Percentiles rank a stretch among this genome's conserved stretches.
phyloP scores from a whole-genome alignment of 2,113 vertebrate species.

The Hippocampus guttulatus region DNA sequence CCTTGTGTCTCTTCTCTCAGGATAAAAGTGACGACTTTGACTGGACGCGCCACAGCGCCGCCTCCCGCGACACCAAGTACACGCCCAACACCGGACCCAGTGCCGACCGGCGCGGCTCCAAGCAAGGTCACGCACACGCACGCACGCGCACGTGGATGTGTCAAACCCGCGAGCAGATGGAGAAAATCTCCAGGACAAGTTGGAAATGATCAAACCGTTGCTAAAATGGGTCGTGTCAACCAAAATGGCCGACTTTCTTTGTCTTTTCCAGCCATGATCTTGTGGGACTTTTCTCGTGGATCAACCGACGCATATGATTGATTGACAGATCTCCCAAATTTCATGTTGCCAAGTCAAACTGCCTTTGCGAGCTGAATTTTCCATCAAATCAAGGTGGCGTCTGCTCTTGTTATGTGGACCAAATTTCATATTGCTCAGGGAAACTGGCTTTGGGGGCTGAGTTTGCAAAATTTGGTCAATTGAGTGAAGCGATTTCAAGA shows the following conservation, averaged over 20 bases:
- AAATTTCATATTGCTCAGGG: too few species aligned
- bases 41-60: constrained; percentile 93
- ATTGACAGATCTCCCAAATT: neutral
- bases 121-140: constrained; percentile 76
- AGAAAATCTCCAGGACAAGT: neutral
- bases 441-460: too few species aligned
- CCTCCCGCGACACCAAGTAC: constrained; percentile 88
- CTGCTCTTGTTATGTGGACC: too few species aligned
- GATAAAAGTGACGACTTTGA: constrained; percentile 92
- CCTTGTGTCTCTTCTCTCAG: constrained; percentile 92
- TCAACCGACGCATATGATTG: too few species aligned
- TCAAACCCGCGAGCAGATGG: neutral
- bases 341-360: neutral
- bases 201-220: neutral
- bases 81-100: constrained; percentile 93
- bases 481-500: too few species aligned
- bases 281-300: too few species aligned
- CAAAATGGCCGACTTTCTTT: neutral
- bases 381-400: too few species aligned
- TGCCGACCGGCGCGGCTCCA: constrained; percentile 83
- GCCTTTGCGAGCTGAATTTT: too few species aligned
- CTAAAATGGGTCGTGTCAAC: neutral
- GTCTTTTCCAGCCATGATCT: neutral
- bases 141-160: too few species aligned
- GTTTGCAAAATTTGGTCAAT: neutral